A percentile compares a stretch with the other conserved stretches of the same genome.
These are phyloP conservation scores for Pheosia gnoma DNA, from an alignment of 2,888 invertebrate species.

Conservation along the genomic window DNA sequence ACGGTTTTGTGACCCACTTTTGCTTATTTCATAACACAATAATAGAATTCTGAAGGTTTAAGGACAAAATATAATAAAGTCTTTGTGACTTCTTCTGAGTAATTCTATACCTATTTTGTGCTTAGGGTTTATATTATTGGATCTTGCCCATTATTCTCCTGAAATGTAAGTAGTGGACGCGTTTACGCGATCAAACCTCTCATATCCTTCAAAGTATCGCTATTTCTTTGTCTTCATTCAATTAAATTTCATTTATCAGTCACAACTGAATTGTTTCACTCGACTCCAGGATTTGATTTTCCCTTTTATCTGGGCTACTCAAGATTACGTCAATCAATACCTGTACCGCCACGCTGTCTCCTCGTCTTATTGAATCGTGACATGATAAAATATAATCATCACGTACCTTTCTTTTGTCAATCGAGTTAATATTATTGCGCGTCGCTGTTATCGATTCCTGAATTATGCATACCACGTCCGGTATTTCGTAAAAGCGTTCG, in stretches of 20 bases:
- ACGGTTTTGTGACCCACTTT: constrained; percentile 6
- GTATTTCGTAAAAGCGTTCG: constrained; percentile 19
- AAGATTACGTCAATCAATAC: constrained; percentile 16
- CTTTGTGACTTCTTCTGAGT: neutral
- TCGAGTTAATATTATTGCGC: constrained; percentile 31
- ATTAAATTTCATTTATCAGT: neutral
- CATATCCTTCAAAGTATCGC: neutral
- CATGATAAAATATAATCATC: constrained; percentile 25
- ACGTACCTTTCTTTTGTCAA: constrained; percentile 37
- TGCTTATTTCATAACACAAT: constrained; percentile 8
- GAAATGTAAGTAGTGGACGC: too few relatives aligned
- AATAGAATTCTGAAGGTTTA: neutral
- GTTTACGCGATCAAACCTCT: neutral
- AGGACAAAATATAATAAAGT: neutral
- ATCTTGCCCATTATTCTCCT: too few relatives aligned
- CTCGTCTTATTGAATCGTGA: constrained; percentile 19
- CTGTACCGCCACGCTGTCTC: constrained; percentile 31
- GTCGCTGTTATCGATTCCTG: constrained; percentile 19
- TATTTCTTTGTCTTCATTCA: neutral
- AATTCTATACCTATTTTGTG: neutral
- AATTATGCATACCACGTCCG: constrained; percentile 29
- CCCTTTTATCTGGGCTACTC: constrained; percentile 21
- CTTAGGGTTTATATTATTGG: too few relatives aligned
- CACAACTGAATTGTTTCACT: neutral
- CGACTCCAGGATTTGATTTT: neutral